These are phyloP conservation scores for Antechinus stuartii DNA, from an alignment of 2,113 vertebrate species.

Conservation along the genomic window DNA sequence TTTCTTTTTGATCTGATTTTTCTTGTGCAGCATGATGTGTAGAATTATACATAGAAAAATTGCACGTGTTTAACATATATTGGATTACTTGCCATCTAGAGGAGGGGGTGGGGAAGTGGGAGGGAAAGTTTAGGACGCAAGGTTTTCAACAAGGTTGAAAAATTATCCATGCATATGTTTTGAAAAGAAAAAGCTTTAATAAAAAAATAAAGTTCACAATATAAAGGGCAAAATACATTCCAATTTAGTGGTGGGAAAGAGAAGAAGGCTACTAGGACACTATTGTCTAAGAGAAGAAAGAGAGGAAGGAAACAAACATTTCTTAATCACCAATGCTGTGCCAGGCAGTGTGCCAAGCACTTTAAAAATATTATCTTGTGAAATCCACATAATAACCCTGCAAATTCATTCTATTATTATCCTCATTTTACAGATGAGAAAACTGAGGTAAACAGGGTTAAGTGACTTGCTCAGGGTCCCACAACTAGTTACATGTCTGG, in stretches of 20 bases:
- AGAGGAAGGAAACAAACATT: neutral
- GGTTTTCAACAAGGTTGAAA: no score
- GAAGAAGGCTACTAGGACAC: neutral
- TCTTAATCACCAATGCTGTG: neutral
- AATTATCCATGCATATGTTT: no score
- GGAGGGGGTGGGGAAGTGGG: no score
- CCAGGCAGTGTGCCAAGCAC: neutral
- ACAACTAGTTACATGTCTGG: neutral
- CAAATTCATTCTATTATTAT: neutral
- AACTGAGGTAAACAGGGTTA: neutral
- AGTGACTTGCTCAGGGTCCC: neutral
- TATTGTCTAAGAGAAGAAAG: neutral
- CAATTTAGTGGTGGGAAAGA: neutral
- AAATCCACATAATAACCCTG: neutral
- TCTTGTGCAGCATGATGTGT: no score
- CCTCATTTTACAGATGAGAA: neutral
- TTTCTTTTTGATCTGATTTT: no score
- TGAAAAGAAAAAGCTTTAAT: no score
- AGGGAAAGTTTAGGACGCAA: no score
- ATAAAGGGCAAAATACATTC: neutral
- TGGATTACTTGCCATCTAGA: no score
- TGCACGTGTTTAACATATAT: no score
- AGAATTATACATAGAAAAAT: no score
- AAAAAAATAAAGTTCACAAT: no score
- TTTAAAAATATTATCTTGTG: neutral